Base-by-base conservation (phyloP, 2,888 invertebrate genomes). In the Danaus chrysippus region DNA sequence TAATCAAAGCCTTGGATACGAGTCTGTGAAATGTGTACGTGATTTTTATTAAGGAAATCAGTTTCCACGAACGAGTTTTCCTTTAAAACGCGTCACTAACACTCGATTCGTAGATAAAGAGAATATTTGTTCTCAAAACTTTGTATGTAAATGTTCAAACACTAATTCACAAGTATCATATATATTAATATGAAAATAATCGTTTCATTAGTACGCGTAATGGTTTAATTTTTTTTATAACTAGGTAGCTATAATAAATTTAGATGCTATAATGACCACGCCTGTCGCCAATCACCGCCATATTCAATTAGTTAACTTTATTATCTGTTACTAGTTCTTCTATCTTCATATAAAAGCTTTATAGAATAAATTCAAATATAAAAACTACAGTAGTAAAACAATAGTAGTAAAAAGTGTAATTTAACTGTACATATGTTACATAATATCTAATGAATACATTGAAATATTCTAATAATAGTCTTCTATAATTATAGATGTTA, bases 241-340 rank as follows among this genome's bases (percentile, higher is more conserved):
- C 3, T 34, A 34, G 8, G 6, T 34, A 3, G 10, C 3, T 43
- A 61, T 66, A 56, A 63, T 59, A 61, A 17, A 53, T 13, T 19
- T 19, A 54, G 59, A 61, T 61, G 54, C 42, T 63, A 54, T 63
- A 59, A 61, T 55, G 66, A 62, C 59, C 62, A 64, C 66, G 64
- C 64, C 66, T 60, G 61, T 55, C 57, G 57, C 52, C 43, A 46
- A 61, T 58, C 61, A 66, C 59, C 59, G 61, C 52, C 52, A 57
- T 58, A 62, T 63, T 66, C 57, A 61, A 59, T 57, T 59, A 59
- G 44, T 43, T 23, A 56, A 46, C 49, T 54, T 54, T 59, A 56
- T 58, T 56, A 59, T 44, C 59, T 54, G 52, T 10, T 34, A 34
- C 12, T 9, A 6, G 41, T 12, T 53, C 17, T 42, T 11, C 42